Evolutionary conservation across 2,888 invertebrate species (phyloP), one percentile per base, ranked within the genome.

Genomic region (Omphaloscelis lunosa): DNA sequence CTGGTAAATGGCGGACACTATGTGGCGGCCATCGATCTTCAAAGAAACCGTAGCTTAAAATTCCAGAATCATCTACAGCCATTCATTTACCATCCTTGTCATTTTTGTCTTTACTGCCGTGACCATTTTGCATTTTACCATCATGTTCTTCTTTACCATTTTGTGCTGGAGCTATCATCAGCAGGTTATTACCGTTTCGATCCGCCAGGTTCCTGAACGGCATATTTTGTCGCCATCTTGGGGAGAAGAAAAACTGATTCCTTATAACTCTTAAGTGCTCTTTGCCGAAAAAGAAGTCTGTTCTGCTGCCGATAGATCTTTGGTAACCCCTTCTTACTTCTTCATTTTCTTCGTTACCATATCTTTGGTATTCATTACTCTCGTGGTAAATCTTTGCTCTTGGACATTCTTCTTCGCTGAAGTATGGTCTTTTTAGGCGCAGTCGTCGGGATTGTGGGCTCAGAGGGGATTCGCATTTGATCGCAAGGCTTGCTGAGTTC

Each of bases 131-230:
- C 53, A 86, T 75, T 77, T 90, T 90, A 53, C 80, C 90, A 68
- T 87, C 87, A 75, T 91, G 91, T 61, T 91, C 92, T 9, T 94
- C 94, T 75, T 94, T 94, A 9, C 92, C 94, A 79, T 91, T 91
- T 51, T 90, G 90, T 0, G 91, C 95, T 0, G 98, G 97, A 0
- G 97, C 97, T 20, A 98, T 98, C 97, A 98, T 98, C 77, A 98
- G 87, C 79, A 98, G 90, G 89, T 98, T 97, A 89, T 98, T 98
- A 0, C 97, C 97, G 88, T 98, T 98, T 45, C 97, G 95, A 86
- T 98, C 98, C 0, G 93, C 93, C 74, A 96, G 84, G 76, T 95
- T 96, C 62, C 96, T 93, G 58, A 96, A 94, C 3, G 96, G 96
- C 34, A 97, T 96, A 69, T 97, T 94, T 66, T 95, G 95, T 2